Base-by-base conservation (phyloP, 2,888 invertebrate species). In the Tribolium freemani region DNA sequence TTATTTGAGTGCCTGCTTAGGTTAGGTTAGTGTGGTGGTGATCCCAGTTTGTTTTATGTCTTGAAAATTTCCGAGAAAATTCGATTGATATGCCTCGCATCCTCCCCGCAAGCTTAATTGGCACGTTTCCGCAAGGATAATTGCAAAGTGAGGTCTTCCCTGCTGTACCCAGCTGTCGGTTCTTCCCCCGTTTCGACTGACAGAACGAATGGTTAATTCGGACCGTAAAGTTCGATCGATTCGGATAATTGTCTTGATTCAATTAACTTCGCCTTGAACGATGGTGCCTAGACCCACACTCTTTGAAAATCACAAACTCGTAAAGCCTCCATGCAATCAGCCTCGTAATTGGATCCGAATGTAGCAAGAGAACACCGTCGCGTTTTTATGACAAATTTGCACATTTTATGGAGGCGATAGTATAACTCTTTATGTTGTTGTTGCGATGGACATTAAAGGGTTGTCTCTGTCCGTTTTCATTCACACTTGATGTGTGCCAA, bases 11-110 rank as follows among this genome's bases (percentile, higher is more conserved):
- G 75, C 69, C 74, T 74, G 72, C 76, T 80, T 79, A 79, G 75
- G 78, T 78, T 80, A 80, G 80, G 80, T 79, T 80, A 78, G 80
- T 80, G 73, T 76, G 77, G 75, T 77, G 76, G 72, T 75, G 69
- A 60, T 48, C 45, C 38, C 2, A n/a, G 38, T 38, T 38, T 38
- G 38, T 38, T n/a, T n/a, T 26, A 26, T 26, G 26, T 26, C 26
- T 26, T 38, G 38, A 38, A 38, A 38, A 9, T 3, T 3, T 3
- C n/a, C 38, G 8, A 3, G 9, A 3, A 38, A 38, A 26, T 58
- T 3, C 38, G 8, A 3, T 9, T 38, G 38, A 38, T 38, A 38
- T 38, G 38, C 5, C 9, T 26, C 3, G 26, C 26, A 3, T 5
- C 26, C 26, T 26, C 8, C 38, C 38, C 8, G 38, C 8, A 3